phyloP scores from a whole-genome alignment of 2,888 invertebrate species.

The Furcula furcula region DNA sequence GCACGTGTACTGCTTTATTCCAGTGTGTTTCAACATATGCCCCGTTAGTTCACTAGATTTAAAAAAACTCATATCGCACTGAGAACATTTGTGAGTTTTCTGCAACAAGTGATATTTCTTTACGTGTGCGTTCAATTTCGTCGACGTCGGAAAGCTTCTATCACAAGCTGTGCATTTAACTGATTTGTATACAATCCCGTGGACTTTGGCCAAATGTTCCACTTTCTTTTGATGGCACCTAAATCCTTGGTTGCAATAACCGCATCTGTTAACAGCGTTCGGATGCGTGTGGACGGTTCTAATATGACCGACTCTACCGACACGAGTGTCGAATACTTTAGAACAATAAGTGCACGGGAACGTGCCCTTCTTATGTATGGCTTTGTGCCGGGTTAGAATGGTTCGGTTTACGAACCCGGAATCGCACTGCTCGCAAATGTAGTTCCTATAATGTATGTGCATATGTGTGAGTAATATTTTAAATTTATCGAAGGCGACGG shows the following conservation, averaged over 20 bases:
- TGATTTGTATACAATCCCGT: slow-evolving; percentile 18
- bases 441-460: slow-evolving; percentile 53
- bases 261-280: slow-evolving; percentile 27
- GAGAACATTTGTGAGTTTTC: slow-evolving; percentile 22
- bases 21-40: slow-evolving; percentile 63
- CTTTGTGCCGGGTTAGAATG: slow-evolving; percentile 35
- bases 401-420: slow-evolving; percentile 45
- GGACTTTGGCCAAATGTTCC: slow-evolving; percentile 30
- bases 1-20: slow-evolving; percentile 58
- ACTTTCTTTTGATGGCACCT: slow-evolving; percentile 29
- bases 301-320: slow-evolving; percentile 59
- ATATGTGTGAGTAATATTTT: slow-evolving; percentile 41
- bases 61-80: slow-evolving; percentile 31
- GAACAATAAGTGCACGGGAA: slow-evolving; percentile 53
- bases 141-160: slow-evolving; percentile 25
- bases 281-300: slow-evolving; percentile 40
- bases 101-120: slow-evolving; percentile 34
- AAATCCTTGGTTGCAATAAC: slow-evolving; percentile 40
- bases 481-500: slow-evolving; percentile 28
- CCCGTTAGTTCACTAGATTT: slow-evolving; percentile 41
- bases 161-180: slow-evolving; percentile 36
- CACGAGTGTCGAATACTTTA: slow-evolving; percentile 59
- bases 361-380: slow-evolving; percentile 39
- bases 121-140: slow-evolving; percentile 26
- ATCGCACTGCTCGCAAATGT: slow-evolving; percentile 45